Conservation (phyloP, 2,113 vertebrate species). For the Struthidea cinerea region DNA sequence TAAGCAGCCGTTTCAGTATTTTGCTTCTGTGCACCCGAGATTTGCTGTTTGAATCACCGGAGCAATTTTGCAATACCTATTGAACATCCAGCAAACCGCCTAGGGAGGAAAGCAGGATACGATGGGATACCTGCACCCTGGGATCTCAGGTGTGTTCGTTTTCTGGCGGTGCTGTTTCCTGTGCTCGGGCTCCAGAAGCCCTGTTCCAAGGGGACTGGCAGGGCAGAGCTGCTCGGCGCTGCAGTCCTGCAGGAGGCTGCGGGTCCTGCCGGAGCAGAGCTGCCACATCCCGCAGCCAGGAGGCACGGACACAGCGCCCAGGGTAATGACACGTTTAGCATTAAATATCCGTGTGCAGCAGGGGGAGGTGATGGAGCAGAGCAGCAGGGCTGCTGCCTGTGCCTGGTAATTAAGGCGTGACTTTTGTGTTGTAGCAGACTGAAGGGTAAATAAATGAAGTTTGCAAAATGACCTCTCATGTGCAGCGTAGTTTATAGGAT, state of each 20-base stretch:
- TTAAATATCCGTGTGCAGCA: neutral
- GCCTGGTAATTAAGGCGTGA: neutral
- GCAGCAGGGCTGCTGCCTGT: neutral
- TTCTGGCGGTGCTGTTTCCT: neutral
- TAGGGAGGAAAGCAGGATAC: neutral
- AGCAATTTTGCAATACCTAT: neutral
- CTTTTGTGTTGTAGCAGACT: neutral
- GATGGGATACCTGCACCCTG: neutral
- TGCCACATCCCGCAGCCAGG: neutral
- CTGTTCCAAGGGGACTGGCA: neutral
- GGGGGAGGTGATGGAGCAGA: neutral
- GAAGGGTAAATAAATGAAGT: neutral
- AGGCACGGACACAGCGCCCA: neutral
- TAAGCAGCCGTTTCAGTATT: neutral
- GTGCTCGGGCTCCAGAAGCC: neutral
- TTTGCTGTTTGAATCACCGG: too few relatives aligned
- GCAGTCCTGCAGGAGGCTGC: conserved; percentile 7
- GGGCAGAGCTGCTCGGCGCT: neutral
- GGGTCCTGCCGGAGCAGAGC: neutral
- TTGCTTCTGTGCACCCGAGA: neutral
- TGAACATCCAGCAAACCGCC: neutral
- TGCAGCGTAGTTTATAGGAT: neutral
- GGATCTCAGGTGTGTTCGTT: neutral
- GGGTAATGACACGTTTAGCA: neutral
- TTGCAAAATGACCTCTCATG: neutral